Evolutionary conservation across 2,888 invertebrate species (phyloP).

Genomic region (Portevinia maculata): DNA sequence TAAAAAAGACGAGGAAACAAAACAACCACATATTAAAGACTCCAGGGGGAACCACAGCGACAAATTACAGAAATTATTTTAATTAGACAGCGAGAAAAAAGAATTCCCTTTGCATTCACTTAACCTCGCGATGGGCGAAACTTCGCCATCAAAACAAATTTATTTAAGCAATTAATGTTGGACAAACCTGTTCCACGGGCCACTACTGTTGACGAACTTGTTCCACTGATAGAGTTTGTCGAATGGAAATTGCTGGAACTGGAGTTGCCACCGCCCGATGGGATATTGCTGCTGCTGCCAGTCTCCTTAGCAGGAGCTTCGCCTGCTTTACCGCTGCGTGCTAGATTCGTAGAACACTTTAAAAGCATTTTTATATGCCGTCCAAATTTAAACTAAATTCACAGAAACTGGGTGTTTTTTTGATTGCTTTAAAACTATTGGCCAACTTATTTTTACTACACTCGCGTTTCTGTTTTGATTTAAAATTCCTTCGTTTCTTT

Average conservation of each 20-base stretch:
- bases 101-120: slow-evolving; percentile 27
- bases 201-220: slow-evolving; percentile 64
- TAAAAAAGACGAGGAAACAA: slow-evolving; percentile 21
- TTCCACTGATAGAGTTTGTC: slow-evolving; percentile 56
- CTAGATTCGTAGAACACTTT: slow-evolving; percentile 57
- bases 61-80: slow-evolving; percentile 49
- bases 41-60: slow-evolving; percentile 21
- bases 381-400: slow-evolving; percentile 12
- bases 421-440: slow-evolving; percentile 40
- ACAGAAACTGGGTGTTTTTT: slow-evolving; percentile 18
- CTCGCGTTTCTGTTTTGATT: slow-evolving; percentile 49
- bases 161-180: slow-evolving; percentile 61
- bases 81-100: slow-evolving; percentile 33
- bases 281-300: slow-evolving; percentile 25
- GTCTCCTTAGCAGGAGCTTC: slow-evolving; percentile 45
- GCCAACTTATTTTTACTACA: slow-evolving; percentile 45
- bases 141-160: slow-evolving; percentile 18
- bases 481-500: slow-evolving; percentile 18
- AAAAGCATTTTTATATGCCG: slow-evolving; percentile 61
- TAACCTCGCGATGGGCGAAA: slow-evolving; percentile 1
- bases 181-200: slow-evolving; percentile 73
- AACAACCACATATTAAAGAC: slow-evolving; percentile 21
- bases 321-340: slow-evolving; percentile 38
- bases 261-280: slow-evolving; percentile 42
- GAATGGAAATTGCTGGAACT: slow-evolving; percentile 51